Evolutionary conservation across 2,888 invertebrate species (phyloP), one percentile per base, ranked within the genome.

Genomic region (Kuschelorhynchus macadamiae): DNA sequence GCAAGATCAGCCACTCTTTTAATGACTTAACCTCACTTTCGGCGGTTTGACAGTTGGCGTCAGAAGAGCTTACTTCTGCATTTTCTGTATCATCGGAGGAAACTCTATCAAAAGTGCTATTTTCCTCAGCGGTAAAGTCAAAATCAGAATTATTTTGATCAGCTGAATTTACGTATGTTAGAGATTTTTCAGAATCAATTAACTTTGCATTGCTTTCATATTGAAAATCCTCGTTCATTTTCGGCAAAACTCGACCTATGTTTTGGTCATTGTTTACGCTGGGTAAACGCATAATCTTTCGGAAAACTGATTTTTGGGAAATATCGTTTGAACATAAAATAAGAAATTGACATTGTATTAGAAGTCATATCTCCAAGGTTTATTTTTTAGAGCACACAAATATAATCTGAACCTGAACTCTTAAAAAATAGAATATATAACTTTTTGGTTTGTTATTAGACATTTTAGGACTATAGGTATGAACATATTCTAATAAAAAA

Each of bases 1-100:
- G 95, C 74, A 92, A 87, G 66, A 94, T 85, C 72, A 95, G 85
- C 80, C 96, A 88, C 73, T 93, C 92, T 84, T 94, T 94, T 55
- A 91, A 85, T 77, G 88, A 89, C 81, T 87, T 89, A 82, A 91
- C 90, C 85, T 91, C 90, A 78, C 84, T 77, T 82, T 84, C 77
- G 86, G 81, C 75, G 80, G 84, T 74, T 74, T 75, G 77, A 76
- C 77, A 76, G 75, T 72, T 77, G 46, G 59, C 56, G 66, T 72
- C 68, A 33, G 71, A 67, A 47, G 69, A 66, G 64, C 53, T 70
- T 61, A 42, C 67, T 69, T 72, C 74, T 14, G 68, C 74, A 71
- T 77, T 79, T 67, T 74, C 74, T 16, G 61, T 65, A 76, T 86
- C 89, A 78, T 90, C 90, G 41, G 91, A 90, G 82, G 92, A 88